phyloP scores from a whole-genome alignment of 2,888 invertebrate species.

The Drosophila austrosaltans region DNA sequence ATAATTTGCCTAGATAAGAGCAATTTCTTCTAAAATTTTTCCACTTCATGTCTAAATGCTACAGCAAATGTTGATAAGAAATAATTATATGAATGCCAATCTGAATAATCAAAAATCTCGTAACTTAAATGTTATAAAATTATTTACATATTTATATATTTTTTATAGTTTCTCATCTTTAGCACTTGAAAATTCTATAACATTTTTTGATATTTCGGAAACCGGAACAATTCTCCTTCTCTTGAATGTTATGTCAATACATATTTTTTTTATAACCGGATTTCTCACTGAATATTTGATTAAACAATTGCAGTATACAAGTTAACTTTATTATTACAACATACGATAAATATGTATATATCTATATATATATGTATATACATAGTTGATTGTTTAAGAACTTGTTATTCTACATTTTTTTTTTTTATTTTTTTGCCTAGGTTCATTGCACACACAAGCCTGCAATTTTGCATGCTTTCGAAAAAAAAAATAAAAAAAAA shows the following conservation, averaged over 20 bases:
- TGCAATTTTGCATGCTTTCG: slow-evolving; percentile 9
- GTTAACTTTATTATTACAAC: background rate
- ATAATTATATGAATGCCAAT: too few species aligned
- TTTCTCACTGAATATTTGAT: too few species aligned
- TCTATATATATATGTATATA: background rate
- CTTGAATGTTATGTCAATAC: too few species aligned
- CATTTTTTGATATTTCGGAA: too few species aligned
- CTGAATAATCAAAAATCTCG: too few species aligned
- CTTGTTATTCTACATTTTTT: slow-evolving; percentile 5
- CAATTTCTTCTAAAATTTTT: background rate
- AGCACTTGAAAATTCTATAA: too few species aligned
- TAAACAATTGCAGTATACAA: too few species aligned
- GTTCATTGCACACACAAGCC: background rate
- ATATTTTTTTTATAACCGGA: too few species aligned
- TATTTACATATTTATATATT: too few species aligned
- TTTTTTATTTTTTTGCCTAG: background rate
- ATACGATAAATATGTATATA: background rate
- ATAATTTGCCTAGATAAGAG: background rate
- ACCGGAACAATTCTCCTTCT: too few species aligned
- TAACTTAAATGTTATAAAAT: too few species aligned
- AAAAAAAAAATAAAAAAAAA: background rate
- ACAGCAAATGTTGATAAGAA: background rate
- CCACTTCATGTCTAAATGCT: background rate
- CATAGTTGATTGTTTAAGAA: background rate
- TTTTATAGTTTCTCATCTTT: too few species aligned